A percentile compares a stretch with the other conserved stretches of the same genome.
Evolutionary conservation across 2,113 vertebrate genomes (phyloP).

Genomic region (Bufo bufo): DNA sequence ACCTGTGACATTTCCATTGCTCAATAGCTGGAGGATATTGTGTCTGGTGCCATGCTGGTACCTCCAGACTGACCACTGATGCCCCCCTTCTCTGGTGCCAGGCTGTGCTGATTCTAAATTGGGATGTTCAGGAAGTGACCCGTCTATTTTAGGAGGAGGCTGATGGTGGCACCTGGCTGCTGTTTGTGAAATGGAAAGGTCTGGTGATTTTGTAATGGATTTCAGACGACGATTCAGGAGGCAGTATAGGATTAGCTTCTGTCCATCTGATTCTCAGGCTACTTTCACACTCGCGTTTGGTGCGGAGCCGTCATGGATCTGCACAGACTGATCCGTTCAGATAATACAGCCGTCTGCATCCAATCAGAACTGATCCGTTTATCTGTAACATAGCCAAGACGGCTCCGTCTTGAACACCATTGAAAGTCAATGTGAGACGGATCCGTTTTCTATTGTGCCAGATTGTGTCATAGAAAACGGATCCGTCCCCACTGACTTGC

Average conservation of each 20-base stretch:
- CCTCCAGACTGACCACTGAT: not conserved
- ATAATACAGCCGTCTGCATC: no score
- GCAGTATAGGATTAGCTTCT: not conserved
- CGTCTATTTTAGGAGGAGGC: not conserved
- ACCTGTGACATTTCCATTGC: not conserved
- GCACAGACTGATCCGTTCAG: no score
- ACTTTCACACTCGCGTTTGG: no score
- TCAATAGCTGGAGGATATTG: not conserved
- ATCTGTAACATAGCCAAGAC: no score
- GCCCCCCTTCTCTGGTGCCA: not conserved
- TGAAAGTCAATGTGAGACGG: no score
- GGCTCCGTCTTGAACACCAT: no score
- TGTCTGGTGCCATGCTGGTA: not conserved
- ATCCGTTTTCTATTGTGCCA: no score
- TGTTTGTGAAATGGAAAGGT: not conserved
- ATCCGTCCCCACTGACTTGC: no score
- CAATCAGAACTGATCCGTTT: no score
- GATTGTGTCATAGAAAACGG: no score
- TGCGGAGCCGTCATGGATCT: no score
- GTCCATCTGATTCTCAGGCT: not conserved
- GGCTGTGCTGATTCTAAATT: not conserved
- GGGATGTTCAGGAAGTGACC: conserved; percentile 13
- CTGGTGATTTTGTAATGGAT: not conserved
- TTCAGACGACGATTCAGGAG: no score
- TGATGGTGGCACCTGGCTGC: not conserved